A percentile compares a stretch with the other conserved stretches of the same genome.
Conservation (phyloP, 2,888 invertebrate genomes). For the Metallyticus violacea region DNA sequence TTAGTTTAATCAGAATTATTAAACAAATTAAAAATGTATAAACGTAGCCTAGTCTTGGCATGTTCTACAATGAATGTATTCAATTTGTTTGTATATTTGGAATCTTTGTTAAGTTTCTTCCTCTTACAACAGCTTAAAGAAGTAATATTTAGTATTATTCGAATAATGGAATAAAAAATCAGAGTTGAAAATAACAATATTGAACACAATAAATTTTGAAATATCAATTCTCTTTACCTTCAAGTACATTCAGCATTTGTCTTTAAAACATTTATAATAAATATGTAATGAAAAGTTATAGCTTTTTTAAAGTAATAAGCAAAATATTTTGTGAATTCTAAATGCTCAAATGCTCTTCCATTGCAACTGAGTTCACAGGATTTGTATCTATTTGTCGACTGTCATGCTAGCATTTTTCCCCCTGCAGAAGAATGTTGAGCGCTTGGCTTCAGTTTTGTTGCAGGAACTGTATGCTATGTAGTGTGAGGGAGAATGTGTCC, state of each 20-base stretch:
- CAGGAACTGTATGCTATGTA: slow-evolving; percentile 12
- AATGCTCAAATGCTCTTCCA: not conserved
- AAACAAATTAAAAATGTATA: too few species aligned
- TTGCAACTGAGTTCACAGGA: not conserved
- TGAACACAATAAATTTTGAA: too few species aligned
- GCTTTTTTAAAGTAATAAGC: not conserved
- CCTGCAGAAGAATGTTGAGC: slow-evolving; percentile 18
- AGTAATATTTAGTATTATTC: not conserved
- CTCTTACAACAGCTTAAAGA: not conserved
- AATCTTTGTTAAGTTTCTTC: too few species aligned
- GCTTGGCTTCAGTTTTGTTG: slow-evolving; percentile 18
- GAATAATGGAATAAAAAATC: not conserved
- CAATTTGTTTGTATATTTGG: too few species aligned
- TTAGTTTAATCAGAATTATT: too few species aligned
- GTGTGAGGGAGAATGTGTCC: slow-evolving; percentile 19
- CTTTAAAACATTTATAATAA: not conserved
- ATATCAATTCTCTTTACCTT: not conserved
- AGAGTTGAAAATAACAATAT: too few species aligned
- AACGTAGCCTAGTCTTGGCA: too few species aligned
- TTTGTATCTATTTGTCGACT: slow-evolving; percentile 11
- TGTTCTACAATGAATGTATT: too few species aligned
- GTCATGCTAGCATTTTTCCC: slow-evolving; percentile 13
- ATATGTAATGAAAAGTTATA: not conserved
- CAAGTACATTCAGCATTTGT: not conserved
- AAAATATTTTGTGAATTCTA: not conserved